phyloP scores from a whole-genome alignment of 1,140 invertebrate species.

The Akabosia matsudoensis region DNA sequence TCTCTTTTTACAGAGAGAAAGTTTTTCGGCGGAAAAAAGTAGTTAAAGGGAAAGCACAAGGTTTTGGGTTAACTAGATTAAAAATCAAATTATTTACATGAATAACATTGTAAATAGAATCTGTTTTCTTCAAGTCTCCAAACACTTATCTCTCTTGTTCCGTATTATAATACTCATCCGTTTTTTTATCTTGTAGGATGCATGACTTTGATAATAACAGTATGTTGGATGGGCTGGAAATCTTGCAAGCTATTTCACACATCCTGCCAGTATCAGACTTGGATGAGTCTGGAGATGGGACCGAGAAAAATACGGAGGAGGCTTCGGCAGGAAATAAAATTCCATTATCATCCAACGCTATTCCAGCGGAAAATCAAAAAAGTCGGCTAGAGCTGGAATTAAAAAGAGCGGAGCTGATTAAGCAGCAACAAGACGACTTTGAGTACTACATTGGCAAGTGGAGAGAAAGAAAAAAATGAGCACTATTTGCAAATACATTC shows the following conservation, averaged over 20 bases:
- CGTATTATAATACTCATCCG: not conserved
- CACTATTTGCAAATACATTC: too few species aligned
- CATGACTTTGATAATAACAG: conserved; percentile 79
- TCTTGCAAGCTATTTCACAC: conserved; percentile 59
- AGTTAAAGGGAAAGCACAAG: not conserved
- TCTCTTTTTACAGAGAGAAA: too few species aligned
- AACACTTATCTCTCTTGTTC: not conserved
- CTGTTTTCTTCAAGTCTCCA: not conserved
- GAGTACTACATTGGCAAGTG: conserved; percentile 44
- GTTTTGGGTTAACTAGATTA: conserved; percentile 15
- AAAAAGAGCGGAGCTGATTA: conserved; percentile 36
- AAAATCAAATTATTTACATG: conserved; percentile 26
- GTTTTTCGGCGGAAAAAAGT: too few species aligned
- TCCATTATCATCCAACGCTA: not conserved
- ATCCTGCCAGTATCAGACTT: conserved; percentile 50
- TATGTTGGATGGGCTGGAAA: conserved; percentile 74
- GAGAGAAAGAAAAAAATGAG: not conserved
- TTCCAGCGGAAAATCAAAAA: conserved; percentile 27
- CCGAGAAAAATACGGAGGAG: conserved; percentile 23
- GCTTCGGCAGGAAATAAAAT: conserved; percentile 16
- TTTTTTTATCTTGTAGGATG: conserved; percentile 57
- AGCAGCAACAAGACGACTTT: conserved; percentile 45
- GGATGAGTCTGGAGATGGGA: conserved; percentile 8
- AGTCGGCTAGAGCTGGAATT: conserved; percentile 27
- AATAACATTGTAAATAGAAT: conserved; percentile 25